These are phyloP conservation scores for Cololabis saira DNA, from an alignment of 2,113 vertebrate genomes.

Conservation along the genomic window DNA sequence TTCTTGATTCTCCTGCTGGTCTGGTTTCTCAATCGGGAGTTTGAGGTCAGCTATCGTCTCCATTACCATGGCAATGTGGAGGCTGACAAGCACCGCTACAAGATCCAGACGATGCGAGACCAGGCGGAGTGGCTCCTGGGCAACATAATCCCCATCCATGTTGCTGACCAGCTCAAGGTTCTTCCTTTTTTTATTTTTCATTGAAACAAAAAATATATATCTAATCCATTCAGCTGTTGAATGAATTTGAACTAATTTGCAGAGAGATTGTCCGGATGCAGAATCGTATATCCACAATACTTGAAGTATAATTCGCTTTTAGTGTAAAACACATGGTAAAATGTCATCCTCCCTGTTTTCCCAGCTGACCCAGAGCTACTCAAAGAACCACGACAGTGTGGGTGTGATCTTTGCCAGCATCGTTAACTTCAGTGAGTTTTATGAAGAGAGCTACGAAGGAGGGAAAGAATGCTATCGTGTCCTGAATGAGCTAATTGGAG, in stretches of 20 bases:
- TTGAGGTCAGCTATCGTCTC: slow-evolving; percentile 97
- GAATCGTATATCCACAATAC: too few relatives aligned
- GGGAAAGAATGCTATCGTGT: slow-evolving; percentile 98
- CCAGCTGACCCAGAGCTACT: slow-evolving; percentile 95
- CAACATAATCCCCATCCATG: slow-evolving; percentile 98
- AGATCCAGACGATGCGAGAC: slow-evolving; percentile 96
- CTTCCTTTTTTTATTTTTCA: background rate
- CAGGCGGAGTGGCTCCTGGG: slow-evolving; percentile 96
- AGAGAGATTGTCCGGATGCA: too few relatives aligned
- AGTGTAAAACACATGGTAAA: background rate
- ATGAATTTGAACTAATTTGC: background rate
- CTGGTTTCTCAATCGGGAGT: slow-evolving; percentile 98
- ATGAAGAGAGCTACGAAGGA: slow-evolving; percentile 97
- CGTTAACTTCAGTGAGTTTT: slow-evolving; percentile 99
- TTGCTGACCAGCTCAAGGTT: slow-evolving; percentile 94
- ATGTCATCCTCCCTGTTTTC: background rate
- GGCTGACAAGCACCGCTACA: slow-evolving; percentile 94
- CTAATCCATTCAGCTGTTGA: too few relatives aligned
- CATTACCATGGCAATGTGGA: slow-evolving; percentile 98
- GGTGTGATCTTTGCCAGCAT: slow-evolving; percentile 98
- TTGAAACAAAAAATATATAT: slow-evolving; percentile 12
- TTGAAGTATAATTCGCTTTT: too few relatives aligned
- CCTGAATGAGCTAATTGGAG: slow-evolving; percentile 95
- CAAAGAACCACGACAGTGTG: slow-evolving; percentile 95
- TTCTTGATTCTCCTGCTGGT: slow-evolving; percentile 93